Conservation (phyloP, 2,888 invertebrate genomes). For the Opisthograptis luteolata region DNA sequence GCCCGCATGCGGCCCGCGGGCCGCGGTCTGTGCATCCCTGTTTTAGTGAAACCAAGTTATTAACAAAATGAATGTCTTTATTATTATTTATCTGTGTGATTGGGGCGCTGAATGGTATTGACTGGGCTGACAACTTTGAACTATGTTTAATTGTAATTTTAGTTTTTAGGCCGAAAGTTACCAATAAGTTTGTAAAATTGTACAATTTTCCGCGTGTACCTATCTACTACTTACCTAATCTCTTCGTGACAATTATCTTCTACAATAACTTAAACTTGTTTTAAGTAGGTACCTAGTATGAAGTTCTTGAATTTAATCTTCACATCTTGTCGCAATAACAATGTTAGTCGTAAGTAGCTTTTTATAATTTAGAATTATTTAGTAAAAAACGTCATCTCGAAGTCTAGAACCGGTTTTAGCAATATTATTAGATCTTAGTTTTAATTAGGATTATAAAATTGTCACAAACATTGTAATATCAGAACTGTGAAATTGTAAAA, state of each 20-base stretch:
- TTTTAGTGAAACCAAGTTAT: no score
- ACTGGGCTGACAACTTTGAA: conserved; percentile 38
- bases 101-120: conserved; percentile 26
- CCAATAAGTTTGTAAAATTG: conserved; percentile 65
- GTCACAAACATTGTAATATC: conserved; percentile 21
- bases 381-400: conserved; percentile 13
- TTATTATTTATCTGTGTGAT: no score
- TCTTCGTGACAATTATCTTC: neutral
- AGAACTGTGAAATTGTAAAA: conserved; percentile 19
- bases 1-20: no score
- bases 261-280: no score
- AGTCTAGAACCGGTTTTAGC: conserved; percentile 17
- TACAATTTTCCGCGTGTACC: conserved; percentile 58
- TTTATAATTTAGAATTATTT: conserved; percentile 23
- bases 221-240: no score
- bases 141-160: conserved; percentile 53
- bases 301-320: conserved; percentile 6
- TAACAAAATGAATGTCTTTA: no score
- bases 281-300: neutral
- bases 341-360: conserved; percentile 31
- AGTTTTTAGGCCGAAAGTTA: conserved; percentile 71
- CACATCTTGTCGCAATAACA: conserved; percentile 13
- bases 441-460: conserved; percentile 20
- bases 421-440: conserved; percentile 12
- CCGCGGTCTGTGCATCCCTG: no score